phyloP scores from a whole-genome alignment of 2,113 vertebrate species.

The Seriola rivoliana region DNA sequence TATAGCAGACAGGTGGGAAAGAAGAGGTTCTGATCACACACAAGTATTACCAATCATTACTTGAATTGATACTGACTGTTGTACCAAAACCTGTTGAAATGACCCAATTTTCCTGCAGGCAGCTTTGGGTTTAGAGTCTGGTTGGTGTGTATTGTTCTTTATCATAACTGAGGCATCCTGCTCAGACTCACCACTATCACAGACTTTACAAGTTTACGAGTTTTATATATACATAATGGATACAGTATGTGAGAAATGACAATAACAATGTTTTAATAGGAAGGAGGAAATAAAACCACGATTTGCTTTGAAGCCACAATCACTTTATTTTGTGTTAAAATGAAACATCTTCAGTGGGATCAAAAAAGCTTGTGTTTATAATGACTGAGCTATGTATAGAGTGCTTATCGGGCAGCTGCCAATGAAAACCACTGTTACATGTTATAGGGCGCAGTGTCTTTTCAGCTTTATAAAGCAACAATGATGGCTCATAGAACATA shows the following conservation, averaged over 20 bases:
- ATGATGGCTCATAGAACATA: neutral
- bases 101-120: neutral
- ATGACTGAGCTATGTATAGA: neutral
- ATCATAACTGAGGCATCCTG: neutral
- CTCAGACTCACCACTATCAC: neutral
- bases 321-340: slow-evolving; percentile 66
- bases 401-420: neutral
- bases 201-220: slow-evolving; percentile 26
- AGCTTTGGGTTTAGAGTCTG: neutral
- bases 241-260: neutral
- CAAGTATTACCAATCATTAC: neutral
- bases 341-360: slow-evolving; percentile 5
- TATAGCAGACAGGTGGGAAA: neutral
- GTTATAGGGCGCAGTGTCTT: neutral
- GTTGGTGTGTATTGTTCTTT: neutral
- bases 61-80: neutral
- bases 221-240: too few species aligned
- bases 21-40: neutral
- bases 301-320: slow-evolving; percentile 55
- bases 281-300: slow-evolving; percentile 63
- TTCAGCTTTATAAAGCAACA: slow-evolving; percentile 1
- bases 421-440: neutral
- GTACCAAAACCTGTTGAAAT: neutral
- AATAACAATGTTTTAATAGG: neutral
- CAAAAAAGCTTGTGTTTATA: neutral